phyloP scores from a whole-genome alignment of 1,140 invertebrate species.

The Carcinoscorpius rotundicauda region DNA sequence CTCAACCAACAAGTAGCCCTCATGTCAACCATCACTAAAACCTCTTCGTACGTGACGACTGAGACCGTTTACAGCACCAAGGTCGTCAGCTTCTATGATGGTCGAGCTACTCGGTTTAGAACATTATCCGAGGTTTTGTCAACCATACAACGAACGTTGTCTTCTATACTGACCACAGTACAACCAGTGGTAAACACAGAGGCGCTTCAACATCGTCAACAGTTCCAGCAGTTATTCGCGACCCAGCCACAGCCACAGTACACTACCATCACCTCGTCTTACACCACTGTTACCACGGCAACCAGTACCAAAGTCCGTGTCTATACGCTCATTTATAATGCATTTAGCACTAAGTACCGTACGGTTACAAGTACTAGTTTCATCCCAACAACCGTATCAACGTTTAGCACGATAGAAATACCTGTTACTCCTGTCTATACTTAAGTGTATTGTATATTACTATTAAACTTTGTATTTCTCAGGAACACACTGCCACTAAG shows the following conservation, averaged over 20 bases:
- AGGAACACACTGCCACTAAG: no score
- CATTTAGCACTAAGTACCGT: conserved; percentile 26
- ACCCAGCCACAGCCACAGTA: conserved; percentile 1
- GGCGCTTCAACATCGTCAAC: conserved; percentile 18
- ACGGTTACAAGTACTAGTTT: conserved; percentile 26
- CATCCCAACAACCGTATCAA: conserved; percentile 24
- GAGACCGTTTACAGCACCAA: conserved; percentile 29
- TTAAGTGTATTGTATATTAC: no score
- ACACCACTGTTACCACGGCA: conserved; percentile 24
- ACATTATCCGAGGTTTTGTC: conserved; percentile 24
- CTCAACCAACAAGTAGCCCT: conserved; percentile 20
- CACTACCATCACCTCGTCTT: conserved; percentile 17
- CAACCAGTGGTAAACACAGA: conserved; percentile 20
- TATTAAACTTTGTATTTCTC: no score
- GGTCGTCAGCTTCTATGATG: conserved; percentile 28
- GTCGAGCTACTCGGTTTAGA: conserved; percentile 25
- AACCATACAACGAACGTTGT: conserved; percentile 22
- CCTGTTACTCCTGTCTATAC: no score
- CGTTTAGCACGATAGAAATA: background rate
- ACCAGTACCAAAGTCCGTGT: conserved; percentile 23
- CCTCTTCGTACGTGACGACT: conserved; percentile 24
- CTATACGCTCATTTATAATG: conserved; percentile 28
- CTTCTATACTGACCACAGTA: conserved; percentile 24
- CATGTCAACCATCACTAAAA: conserved; percentile 24
- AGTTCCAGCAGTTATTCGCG: conserved; percentile 19